phyloP scores from a whole-genome alignment of 2,888 invertebrate genomes.

The Ormyrus nitidulus region DNA sequence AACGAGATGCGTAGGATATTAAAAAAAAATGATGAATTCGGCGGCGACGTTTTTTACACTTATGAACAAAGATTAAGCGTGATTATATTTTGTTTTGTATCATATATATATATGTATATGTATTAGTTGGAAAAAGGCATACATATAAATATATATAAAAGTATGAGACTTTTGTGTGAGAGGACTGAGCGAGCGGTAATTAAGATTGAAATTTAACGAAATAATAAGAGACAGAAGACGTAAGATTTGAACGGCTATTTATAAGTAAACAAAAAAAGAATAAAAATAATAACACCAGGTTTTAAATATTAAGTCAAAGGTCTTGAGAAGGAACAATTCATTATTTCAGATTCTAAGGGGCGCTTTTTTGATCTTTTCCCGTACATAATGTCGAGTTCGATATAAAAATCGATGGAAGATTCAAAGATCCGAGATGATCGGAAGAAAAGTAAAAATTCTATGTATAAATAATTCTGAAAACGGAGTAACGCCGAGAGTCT shows the following conservation, averaged over 20 bases:
- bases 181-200: conserved; percentile 53
- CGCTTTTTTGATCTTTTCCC: conserved; percentile 61
- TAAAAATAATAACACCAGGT: conserved; percentile 51
- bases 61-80: conserved; percentile 68
- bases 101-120: conserved; percentile 61
- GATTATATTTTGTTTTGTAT: conserved; percentile 68
- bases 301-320: conserved; percentile 42
- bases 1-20: conserved; percentile 59
- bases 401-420: conserved; percentile 46
- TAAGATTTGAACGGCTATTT: conserved; percentile 45
- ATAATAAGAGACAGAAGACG: conserved; percentile 24
- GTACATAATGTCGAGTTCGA: conserved; percentile 50
- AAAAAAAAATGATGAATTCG: conserved; percentile 57
- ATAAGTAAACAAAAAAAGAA: conserved; percentile 39
- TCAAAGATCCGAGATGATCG: conserved; percentile 34
- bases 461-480: conserved; percentile 40
- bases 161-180: conserved; percentile 38
- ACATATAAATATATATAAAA: conserved; percentile 59
- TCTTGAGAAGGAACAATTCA: conserved; percentile 46
- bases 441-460: conserved; percentile 57
- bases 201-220: conserved; percentile 32
- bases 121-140: conserved; percentile 54
- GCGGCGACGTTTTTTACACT: conserved; percentile 71
- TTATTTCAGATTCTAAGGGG: conserved; percentile 57
- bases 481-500: conserved; percentile 55